Conservation (phyloP, 2,113 vertebrate genomes). For the Scomber japonicus region DNA sequence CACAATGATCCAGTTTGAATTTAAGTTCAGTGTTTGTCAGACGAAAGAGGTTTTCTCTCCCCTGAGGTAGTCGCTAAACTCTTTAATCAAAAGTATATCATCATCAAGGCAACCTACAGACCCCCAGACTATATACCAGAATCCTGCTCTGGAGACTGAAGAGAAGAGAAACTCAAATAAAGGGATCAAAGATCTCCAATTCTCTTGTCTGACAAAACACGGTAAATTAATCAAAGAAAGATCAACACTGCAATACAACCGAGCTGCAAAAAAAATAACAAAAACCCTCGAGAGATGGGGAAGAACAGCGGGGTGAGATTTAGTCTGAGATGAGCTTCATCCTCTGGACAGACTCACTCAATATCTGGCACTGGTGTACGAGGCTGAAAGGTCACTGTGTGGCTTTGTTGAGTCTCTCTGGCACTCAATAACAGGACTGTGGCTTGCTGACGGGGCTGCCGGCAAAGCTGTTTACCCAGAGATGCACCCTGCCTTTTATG, state of each 20-base stretch:
- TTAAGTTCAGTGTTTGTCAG: not conserved
- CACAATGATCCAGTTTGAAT: not conserved
- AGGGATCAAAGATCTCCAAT: conserved; percentile 50
- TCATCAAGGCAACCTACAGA: conserved; percentile 41
- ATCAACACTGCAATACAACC: conserved; percentile 44
- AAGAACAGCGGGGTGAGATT: conserved; percentile 41
- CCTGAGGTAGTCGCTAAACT: conserved; percentile 19
- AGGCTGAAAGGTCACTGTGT: conserved; percentile 65
- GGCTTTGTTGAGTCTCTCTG: conserved; percentile 60
- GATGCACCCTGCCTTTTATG: conserved; percentile 54
- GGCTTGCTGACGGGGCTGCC: conserved; percentile 55
- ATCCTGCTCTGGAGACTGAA: conserved; percentile 28
- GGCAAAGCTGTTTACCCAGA: conserved; percentile 50
- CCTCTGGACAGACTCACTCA: conserved; percentile 60
- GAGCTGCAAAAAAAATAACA: not conserved
- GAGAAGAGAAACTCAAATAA: conserved; percentile 42
- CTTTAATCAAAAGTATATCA: conserved; percentile 47
- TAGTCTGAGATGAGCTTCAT: conserved; percentile 61
- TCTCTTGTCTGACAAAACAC: conserved; percentile 47
- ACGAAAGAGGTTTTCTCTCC: conserved; percentile 26
- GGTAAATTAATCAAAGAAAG: conserved; percentile 65
- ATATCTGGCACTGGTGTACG: conserved; percentile 54
- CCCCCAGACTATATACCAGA: not conserved
- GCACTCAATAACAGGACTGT: conserved; percentile 60
- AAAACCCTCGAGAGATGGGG: conserved; percentile 33